Evolutionary conservation across 2,797 vertebrate species (phyloP).

Genomic region (Ataeniobius toweri): DNA sequence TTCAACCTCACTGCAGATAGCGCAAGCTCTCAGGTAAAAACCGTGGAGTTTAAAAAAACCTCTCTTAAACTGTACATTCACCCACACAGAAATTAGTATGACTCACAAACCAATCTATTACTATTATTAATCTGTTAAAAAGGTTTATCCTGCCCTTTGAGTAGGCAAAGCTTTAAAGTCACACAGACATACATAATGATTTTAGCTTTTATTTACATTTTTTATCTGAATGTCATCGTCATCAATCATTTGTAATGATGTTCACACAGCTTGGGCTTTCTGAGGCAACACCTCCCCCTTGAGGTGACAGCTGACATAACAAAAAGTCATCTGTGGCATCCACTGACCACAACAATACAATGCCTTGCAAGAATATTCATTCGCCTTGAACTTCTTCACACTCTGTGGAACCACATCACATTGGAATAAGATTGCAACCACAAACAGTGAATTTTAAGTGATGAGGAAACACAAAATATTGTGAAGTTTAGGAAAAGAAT

Average conservation of each 20-base stretch:
- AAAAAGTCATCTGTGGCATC: slow-evolving; percentile 22
- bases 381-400: background rate
- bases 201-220: slow-evolving; percentile 16
- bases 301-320: slow-evolving; percentile 58
- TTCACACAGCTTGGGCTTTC: slow-evolving; percentile 32
- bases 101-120: slow-evolving; percentile 10
- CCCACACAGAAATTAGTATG: background rate
- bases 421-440: background rate
- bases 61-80: background rate
- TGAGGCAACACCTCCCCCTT: slow-evolving; percentile 68
- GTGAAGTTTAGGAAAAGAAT: background rate
- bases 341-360: slow-evolving; percentile 8
- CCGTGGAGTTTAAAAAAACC: slow-evolving; percentile 20
- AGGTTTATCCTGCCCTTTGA: slow-evolving; percentile 1
- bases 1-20: slow-evolving; percentile 94
- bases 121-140: slow-evolving; percentile 11
- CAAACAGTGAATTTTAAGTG: background rate
- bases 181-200: slow-evolving; percentile 10
- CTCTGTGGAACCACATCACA: background rate
- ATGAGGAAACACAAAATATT: background rate
- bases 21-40: slow-evolving; percentile 78
- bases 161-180: background rate
- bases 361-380: background rate
- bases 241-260: slow-evolving; percentile 40
- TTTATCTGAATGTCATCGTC: slow-evolving; percentile 25